Conservation (phyloP, 2,797 vertebrate species). For the Brachymystax lenok region DNA sequence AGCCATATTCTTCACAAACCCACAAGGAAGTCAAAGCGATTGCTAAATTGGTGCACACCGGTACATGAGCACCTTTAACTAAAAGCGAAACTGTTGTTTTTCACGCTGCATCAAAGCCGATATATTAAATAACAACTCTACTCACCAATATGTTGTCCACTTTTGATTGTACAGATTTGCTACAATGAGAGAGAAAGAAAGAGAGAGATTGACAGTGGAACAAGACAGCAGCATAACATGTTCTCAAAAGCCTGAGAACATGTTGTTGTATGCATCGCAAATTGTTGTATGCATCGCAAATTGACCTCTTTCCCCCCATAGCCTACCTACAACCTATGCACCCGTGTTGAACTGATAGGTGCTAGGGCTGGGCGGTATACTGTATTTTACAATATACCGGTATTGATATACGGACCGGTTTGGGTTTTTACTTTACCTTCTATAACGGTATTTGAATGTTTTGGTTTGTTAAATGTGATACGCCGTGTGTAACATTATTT, state of each 20-base stretch:
- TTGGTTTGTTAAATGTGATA: no score
- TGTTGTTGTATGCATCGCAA: neutral
- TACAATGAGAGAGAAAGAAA: conserved; percentile 68
- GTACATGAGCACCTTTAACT: neutral
- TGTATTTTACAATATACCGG: neutral
- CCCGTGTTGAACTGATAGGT: neutral
- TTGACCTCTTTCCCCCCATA: neutral
- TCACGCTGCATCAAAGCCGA: neutral
- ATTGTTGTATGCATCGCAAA: neutral
- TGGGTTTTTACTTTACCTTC: no score
- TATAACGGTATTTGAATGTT: no score
- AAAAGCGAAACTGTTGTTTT: neutral
- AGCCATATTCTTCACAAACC: neutral
- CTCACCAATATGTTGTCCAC: conserved; percentile 99
- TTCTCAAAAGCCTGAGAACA: neutral
- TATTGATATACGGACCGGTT: no score
- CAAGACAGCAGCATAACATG: neutral
- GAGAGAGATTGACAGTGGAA: neutral
- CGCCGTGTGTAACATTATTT: no score
- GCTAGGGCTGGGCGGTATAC: neutral
- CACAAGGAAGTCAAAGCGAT: neutral
- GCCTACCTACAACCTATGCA: neutral
- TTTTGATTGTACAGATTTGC: conserved; percentile 99
- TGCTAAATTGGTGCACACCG: neutral
- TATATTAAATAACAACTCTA: conserved; percentile 45